These are phyloP conservation scores for Enteromius thamalakanensis DNA, from an alignment of 2,797 vertebrate species.

Conservation along the genomic window DNA sequence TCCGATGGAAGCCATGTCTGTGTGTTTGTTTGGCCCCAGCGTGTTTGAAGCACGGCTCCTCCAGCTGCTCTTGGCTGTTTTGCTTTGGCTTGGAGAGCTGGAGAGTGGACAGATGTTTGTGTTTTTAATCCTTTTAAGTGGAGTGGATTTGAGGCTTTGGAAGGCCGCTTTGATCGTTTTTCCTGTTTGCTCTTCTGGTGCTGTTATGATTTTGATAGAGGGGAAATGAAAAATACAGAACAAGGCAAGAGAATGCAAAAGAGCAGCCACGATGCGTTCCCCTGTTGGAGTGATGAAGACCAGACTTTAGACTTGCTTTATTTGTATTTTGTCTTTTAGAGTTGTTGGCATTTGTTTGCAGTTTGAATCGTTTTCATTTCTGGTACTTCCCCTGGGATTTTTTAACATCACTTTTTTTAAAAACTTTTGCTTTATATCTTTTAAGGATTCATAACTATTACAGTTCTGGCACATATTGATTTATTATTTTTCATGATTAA, in stretches of 20 bases:
- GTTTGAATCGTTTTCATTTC: slow-evolving; percentile 7
- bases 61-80: slow-evolving; percentile 49
- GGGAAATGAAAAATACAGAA: slow-evolving; percentile 51
- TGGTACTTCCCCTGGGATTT: background rate
- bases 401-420: background rate
- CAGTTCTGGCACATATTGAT: background rate
- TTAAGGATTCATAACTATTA: background rate
- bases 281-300: slow-evolving; percentile 32
- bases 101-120: slow-evolving; percentile 54
- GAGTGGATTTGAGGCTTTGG: slow-evolving; percentile 47
- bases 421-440: background rate
- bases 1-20: slow-evolving; percentile 39
- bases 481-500: background rate
- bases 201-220: slow-evolving; percentile 51
- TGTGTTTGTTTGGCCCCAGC: slow-evolving; percentile 19
- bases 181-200: slow-evolving; percentile 37
- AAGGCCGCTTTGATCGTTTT: slow-evolving; percentile 47
- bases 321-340: slow-evolving; percentile 31
- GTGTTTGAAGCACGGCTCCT: slow-evolving; percentile 40
- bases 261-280: slow-evolving; percentile 7
- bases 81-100: slow-evolving; percentile 35
- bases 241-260: slow-evolving; percentile 30
- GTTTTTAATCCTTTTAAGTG: slow-evolving; percentile 57
- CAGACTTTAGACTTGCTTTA: slow-evolving; percentile 19
- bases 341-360: slow-evolving; percentile 29